Conservation (phyloP, 2,888 invertebrate genomes). For the Scelioninae gen. 1 region DNA sequence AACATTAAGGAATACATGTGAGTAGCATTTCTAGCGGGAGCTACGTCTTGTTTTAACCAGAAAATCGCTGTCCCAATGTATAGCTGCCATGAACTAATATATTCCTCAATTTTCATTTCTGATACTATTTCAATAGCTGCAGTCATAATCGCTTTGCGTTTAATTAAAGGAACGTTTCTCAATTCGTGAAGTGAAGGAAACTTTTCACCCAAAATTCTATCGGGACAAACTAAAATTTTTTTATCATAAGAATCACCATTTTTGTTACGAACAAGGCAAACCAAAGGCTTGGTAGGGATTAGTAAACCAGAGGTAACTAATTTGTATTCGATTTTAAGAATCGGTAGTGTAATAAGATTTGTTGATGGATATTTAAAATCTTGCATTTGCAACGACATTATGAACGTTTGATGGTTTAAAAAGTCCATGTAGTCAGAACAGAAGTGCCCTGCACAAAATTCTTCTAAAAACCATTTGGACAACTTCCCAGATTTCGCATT, state of each 20-base stretch:
- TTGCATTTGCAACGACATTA: too few relatives aligned
- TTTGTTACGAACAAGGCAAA: background rate
- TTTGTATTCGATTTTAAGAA: background rate
- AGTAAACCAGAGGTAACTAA: constrained; percentile 1
- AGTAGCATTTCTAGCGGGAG: constrained; percentile 82
- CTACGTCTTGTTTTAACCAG: constrained; percentile 85
- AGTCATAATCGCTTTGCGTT: constrained; percentile 83
- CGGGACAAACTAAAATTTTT: background rate
- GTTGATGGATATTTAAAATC: too few relatives aligned
- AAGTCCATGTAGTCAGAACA: too few relatives aligned
- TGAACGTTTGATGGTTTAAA: too few relatives aligned
- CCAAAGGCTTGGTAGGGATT: background rate
- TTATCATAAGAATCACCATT: background rate
- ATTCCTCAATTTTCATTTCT: constrained; percentile 80
- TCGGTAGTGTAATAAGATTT: too few relatives aligned
- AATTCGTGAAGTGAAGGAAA: constrained; percentile 7
- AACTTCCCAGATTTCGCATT: too few relatives aligned
- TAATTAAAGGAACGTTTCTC: constrained; percentile 73
- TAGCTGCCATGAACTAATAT: constrained; percentile 87
- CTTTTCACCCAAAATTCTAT: background rate
- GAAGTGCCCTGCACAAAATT: too few relatives aligned
- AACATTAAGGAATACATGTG: constrained; percentile 87
- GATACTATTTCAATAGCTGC: constrained; percentile 84
- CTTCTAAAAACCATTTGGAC: too few relatives aligned
- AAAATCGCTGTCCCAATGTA: constrained; percentile 87